phyloP scores from a whole-genome alignment of 2,113 vertebrate species.

The human (Homo sapiens) region GRCh38 chr3:44924001-44924500 shows the following conservation, averaged over 20 bases:
- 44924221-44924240: no score
- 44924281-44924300: not conserved
- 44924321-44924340: not conserved
- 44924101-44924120: not conserved
- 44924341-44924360: not conserved
- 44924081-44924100: not conserved
- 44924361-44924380: not conserved
- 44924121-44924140: accelerated
- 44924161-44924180: not conserved
- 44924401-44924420: not conserved
- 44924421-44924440: not conserved
- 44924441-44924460: not conserved
- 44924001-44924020: not conserved
- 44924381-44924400: not conserved
- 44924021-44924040: not conserved
- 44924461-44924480: not conserved
- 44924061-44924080: not conserved
- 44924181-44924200: not conserved
- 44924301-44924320: not conserved
- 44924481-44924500: not conserved
- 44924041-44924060: accelerated
- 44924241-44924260: no score
- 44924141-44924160: accelerated
- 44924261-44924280: not conserved
- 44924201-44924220: not conserved